phyloP scores from a whole-genome alignment of 2,797 vertebrate genomes.

The Crossoptilon crossoptilon region DNA sequence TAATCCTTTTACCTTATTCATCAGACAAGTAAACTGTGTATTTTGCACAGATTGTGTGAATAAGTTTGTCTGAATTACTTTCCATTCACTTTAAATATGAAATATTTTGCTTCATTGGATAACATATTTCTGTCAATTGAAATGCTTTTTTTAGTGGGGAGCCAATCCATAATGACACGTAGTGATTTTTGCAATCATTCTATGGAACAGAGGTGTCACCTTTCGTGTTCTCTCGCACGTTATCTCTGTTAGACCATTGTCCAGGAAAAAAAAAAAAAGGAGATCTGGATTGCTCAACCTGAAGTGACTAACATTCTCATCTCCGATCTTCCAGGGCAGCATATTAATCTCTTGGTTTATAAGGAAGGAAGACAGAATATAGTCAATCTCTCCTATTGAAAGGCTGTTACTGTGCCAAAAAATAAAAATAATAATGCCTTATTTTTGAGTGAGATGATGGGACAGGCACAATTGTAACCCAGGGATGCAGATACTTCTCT shows the following conservation, averaged over 20 bases:
- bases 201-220: neutral
- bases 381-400: neutral
- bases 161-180: neutral
- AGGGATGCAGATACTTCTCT: neutral
- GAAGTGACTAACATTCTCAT: neutral
- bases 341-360: neutral
- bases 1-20: neutral
- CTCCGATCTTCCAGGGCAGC: neutral
- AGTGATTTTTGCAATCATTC: neutral
- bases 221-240: neutral
- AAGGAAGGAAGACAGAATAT: neutral
- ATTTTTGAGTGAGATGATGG: neutral
- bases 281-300: neutral
- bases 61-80: neutral
- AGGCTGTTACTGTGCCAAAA: rapidly evolving
- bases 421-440: neutral
- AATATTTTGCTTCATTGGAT: neutral
- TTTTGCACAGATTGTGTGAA: neutral
- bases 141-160: neutral
- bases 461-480: neutral
- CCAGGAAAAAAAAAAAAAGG: neutral
- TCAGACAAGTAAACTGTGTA: neutral
- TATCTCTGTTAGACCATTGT: neutral
- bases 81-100: slow-evolving; percentile 21
- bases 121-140: neutral